Conservation (phyloP, 1,140 invertebrate genomes). For the Papilio aristodemus region DNA sequence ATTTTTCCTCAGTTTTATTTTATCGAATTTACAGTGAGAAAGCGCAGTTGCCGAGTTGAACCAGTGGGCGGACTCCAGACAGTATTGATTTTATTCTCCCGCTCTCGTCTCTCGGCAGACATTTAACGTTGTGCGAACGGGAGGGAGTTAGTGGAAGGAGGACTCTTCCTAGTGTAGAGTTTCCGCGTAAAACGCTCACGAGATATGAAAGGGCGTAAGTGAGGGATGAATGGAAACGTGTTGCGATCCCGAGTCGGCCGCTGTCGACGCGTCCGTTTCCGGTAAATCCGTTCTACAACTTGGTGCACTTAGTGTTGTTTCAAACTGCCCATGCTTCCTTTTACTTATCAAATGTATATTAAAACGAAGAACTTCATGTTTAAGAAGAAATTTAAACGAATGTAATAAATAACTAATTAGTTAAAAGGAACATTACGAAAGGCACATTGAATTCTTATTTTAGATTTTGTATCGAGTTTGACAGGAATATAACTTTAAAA, state of each 20-base stretch:
- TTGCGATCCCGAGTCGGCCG: slow-evolving; percentile 66
- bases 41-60: slow-evolving; percentile 74
- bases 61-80: slow-evolving; percentile 75
- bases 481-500: slow-evolving; percentile 19
- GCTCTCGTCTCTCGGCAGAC: slow-evolving; percentile 54
- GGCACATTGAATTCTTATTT: neutral
- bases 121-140: slow-evolving; percentile 46
- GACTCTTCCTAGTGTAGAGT: slow-evolving; percentile 68
- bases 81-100: slow-evolving; percentile 74
- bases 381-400: neutral
- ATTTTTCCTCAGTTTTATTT: slow-evolving; percentile 76
- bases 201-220: slow-evolving; percentile 62
- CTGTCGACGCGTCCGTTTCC: slow-evolving; percentile 74
- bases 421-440: neutral
- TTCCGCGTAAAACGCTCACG: slow-evolving; percentile 64
- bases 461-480: neutral
- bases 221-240: slow-evolving; percentile 76
- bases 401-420: neutral
- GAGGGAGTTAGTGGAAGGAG: slow-evolving; percentile 58
- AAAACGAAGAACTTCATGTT: neutral
- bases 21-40: slow-evolving; percentile 75
- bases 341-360: slow-evolving; percentile 36
- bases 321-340: slow-evolving; percentile 56
- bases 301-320: slow-evolving; percentile 73
- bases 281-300: slow-evolving; percentile 75